Conservation (phyloP, 1,140 invertebrate genomes). For the Lepidotrigona ventralis region DNA sequence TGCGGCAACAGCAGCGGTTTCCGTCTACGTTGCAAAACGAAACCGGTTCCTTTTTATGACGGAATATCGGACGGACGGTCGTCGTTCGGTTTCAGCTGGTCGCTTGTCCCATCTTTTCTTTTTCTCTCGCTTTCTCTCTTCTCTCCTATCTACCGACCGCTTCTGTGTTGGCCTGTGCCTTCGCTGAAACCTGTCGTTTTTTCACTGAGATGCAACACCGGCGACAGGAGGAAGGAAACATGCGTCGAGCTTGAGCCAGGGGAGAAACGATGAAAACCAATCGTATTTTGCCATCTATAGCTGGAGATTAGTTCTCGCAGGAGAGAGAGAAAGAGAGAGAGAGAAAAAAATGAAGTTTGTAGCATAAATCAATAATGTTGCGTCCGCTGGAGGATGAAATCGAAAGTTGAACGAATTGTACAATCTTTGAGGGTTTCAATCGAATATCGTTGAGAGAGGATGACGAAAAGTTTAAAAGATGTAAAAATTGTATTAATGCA, state of each 20-base stretch:
- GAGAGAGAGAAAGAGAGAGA: background rate
- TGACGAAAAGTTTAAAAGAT: background rate
- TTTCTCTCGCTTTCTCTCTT: background rate
- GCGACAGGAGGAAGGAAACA: constrained; percentile 11
- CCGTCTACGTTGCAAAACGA: constrained; percentile 66
- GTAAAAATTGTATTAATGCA: background rate
- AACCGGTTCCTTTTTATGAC: constrained; percentile 70
- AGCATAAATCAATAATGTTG: background rate
- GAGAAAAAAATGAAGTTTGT: too few species aligned
- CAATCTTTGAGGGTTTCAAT: too few species aligned
- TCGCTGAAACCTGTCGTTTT: constrained; percentile 32
- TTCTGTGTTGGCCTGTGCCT: background rate
- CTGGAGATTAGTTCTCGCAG: background rate
- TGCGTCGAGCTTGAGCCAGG: background rate
- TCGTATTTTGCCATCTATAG: background rate
- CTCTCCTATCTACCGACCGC: background rate
- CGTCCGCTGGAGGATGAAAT: too few species aligned
- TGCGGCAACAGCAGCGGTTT: constrained; percentile 61
- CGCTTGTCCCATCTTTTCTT: constrained; percentile 23
- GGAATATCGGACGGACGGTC: constrained; percentile 53
- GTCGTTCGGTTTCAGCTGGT: constrained; percentile 53
- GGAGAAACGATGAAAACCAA: constrained; percentile 22
- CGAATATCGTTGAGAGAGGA: background rate
- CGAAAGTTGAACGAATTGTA: background rate
- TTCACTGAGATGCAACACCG: constrained; percentile 32